Conservation (phyloP, 1,140 invertebrate genomes). For the Drosophila ananassae region DNA sequence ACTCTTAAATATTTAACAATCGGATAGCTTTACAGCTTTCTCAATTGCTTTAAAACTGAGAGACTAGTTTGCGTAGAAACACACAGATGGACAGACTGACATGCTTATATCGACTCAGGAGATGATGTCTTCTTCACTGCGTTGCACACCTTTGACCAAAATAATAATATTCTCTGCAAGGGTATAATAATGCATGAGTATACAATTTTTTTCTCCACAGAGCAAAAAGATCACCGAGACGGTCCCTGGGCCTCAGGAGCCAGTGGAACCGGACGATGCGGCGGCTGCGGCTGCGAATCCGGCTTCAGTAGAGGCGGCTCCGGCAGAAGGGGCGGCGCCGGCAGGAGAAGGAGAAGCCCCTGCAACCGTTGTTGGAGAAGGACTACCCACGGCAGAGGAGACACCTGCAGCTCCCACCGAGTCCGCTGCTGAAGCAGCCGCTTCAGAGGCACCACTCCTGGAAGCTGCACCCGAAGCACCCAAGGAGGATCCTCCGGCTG, state of each 20-base stretch:
- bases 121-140: too few relatives aligned
- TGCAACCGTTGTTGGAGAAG: not conserved
- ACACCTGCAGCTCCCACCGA: not conserved
- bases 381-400: not conserved
- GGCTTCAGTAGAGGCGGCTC: not conserved
- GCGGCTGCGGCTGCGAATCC: not conserved
- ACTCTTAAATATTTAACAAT: too few relatives aligned
- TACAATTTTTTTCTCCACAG: not conserved
- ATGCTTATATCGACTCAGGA: too few relatives aligned
- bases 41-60: too few relatives aligned
- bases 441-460: not conserved
- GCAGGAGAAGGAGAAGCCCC: not conserved
- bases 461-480: slow-evolving; percentile 8
- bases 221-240: slow-evolving; percentile 9
- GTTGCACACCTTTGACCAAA: too few relatives aligned
- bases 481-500: not conserved
- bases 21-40: too few relatives aligned
- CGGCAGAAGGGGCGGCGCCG: not conserved
- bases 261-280: not conserved
- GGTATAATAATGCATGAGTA: too few relatives aligned
- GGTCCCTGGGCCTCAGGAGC: not conserved
- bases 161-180: too few relatives aligned
- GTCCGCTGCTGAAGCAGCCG: not conserved
- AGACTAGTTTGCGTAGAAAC: too few relatives aligned
- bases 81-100: too few relatives aligned